Percentiles rank a stretch among this genome's conserved stretches.
Conservation (phyloP, 2,113 vertebrate species). For the Spea bombifrons region DNA sequence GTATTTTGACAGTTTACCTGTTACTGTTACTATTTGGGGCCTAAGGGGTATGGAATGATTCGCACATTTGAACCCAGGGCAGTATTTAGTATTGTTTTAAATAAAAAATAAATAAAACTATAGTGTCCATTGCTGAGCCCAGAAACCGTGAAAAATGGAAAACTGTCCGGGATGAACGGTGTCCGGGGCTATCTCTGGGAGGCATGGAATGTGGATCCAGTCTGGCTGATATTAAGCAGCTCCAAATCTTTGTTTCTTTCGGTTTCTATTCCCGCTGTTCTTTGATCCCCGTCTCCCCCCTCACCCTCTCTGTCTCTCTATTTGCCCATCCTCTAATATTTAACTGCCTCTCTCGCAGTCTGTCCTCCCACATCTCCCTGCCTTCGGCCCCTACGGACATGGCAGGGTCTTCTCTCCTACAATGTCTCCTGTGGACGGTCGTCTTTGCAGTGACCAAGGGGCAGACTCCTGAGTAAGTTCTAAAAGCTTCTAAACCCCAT, state of each 20-base stretch:
- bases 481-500: neutral
- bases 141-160: too few species aligned
- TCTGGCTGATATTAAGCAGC: neutral
- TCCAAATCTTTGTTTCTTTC: neutral
- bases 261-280: neutral
- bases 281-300: neutral
- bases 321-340: neutral
- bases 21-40: too few species aligned
- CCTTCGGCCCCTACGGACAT: neutral
- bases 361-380: neutral
- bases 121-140: too few species aligned
- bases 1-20: too few species aligned
- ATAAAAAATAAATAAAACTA: too few species aligned
- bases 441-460: neutral
- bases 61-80: too few species aligned
- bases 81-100: too few species aligned
- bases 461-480: slow-evolving; percentile 28
- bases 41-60: too few species aligned
- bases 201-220: too few species aligned
- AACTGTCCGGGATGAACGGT: too few species aligned
- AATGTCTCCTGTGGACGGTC: slow-evolving; percentile 31
- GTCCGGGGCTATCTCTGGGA: too few species aligned
- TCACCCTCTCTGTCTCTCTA: slow-evolving; percentile 12
- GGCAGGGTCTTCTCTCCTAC: slow-evolving; percentile 11
- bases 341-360: neutral